Conservation (phyloP, 2,797 vertebrate genomes). For the Muraenolepis orangiensis region DNA sequence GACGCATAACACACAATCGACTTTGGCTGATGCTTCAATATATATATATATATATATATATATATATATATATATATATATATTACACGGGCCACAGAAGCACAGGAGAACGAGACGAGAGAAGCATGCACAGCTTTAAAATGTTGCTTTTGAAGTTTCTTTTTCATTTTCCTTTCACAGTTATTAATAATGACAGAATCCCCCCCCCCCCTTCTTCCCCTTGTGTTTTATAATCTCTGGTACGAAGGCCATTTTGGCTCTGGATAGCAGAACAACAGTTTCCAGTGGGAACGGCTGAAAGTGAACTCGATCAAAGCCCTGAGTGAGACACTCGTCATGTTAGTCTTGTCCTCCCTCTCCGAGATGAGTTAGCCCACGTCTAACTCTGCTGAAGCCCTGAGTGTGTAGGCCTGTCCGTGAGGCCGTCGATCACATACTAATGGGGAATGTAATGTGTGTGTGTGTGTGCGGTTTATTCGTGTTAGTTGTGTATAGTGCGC, state of each 20-base stretch:
- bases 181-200: constrained; percentile 51
- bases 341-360: constrained; percentile 45
- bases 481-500: constrained; percentile 12
- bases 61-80: neutral
- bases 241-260: constrained; percentile 46
- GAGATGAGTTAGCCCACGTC: constrained; percentile 50
- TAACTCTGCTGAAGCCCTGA: constrained; percentile 68
- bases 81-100: constrained; percentile 8
- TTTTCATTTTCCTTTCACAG: constrained; percentile 53
- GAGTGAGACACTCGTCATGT: constrained; percentile 48
- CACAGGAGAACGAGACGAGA: constrained; percentile 36
- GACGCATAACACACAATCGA: constrained; percentile 20
- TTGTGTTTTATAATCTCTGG: constrained; percentile 16
- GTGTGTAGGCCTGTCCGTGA: constrained; percentile 53
- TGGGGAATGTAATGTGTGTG: constrained; percentile 41
- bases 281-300: constrained; percentile 41
- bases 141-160: constrained; percentile 6
- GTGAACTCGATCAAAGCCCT: constrained; percentile 54
- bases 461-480: neutral
- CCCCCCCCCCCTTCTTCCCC: too few species aligned
- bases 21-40: constrained; percentile 13
- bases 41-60: constrained; percentile 1
- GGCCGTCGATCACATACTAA: constrained; percentile 60
- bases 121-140: constrained; percentile 34
- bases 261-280: constrained; percentile 52